Evolutionary conservation across 2,888 invertebrate species (phyloP).

Genomic region (Abscondita cerata): DNA sequence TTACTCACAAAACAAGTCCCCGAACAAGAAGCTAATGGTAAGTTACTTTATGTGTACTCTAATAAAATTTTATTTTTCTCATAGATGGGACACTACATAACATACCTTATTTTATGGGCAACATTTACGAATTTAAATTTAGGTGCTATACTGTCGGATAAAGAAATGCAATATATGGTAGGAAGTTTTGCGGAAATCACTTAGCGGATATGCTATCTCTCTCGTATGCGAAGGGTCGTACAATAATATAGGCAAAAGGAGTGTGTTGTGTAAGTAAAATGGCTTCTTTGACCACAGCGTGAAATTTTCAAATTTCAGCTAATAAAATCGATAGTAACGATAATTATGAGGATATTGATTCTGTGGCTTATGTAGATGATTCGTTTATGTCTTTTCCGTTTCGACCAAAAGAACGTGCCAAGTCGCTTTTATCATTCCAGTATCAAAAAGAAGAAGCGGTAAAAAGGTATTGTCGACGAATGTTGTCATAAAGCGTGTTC

Average conservation of each 20-base stretch:
- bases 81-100: constrained; percentile 8
- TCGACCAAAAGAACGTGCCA: background rate
- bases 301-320: background rate
- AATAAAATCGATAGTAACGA: constrained; percentile 7
- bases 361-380: constrained; percentile 1
- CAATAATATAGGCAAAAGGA: constrained; percentile 9
- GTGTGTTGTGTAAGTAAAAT: constrained; percentile 7
- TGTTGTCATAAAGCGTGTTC: constrained; percentile 31
- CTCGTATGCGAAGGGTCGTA: constrained; percentile 14
- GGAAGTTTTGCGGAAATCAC: constrained; percentile 15
- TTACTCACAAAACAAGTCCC: background rate
- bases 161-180: constrained; percentile 4
- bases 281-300: no score
- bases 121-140: constrained; percentile 1
- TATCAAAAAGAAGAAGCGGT: constrained; percentile 1
- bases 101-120: constrained; percentile 3
- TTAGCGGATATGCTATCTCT: constrained; percentile 14
- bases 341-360: constrained; percentile 5
- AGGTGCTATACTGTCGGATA: background rate
- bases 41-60: background rate
- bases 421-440: background rate
- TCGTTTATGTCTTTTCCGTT: constrained; percentile 7
- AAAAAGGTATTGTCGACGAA: constrained; percentile 14
- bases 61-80: no score
- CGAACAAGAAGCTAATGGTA: background rate